These are phyloP conservation scores for Amphimedon queenslandica DNA, from an alignment of 37 sponge, comb jelly and placozoan genomes.

Conservation along the genomic window DNA sequence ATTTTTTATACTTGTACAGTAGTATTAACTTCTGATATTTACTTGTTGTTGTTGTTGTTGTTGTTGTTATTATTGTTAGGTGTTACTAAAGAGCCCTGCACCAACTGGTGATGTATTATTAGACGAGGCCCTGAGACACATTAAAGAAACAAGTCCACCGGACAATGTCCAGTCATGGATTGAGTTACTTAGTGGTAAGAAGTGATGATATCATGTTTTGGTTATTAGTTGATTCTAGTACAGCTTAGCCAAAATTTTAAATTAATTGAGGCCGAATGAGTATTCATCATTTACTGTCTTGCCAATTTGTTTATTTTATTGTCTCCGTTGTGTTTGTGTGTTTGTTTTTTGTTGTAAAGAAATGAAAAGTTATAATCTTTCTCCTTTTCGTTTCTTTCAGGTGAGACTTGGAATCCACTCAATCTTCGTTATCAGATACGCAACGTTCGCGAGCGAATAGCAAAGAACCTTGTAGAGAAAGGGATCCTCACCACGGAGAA, in stretches of 20 bases:
- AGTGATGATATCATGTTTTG: background rate
- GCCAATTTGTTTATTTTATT: too few relatives aligned
- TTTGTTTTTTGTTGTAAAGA: background rate
- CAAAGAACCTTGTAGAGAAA: conserved; percentile 99
- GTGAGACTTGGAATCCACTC: conserved; percentile 99
- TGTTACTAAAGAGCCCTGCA: conserved; percentile 70
- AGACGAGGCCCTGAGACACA: conserved; percentile 93
- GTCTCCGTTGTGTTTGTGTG: too few relatives aligned
- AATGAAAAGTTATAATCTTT: background rate
- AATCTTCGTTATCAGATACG: conserved; percentile 94
- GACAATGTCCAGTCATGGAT: conserved; percentile 92
- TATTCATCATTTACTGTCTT: too few relatives aligned
- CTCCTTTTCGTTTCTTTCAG: conserved; percentile 23
- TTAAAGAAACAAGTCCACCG: conserved; percentile 88
- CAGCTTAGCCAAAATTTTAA: too few relatives aligned
- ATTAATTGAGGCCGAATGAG: too few relatives aligned
- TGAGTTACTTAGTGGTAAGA: conserved; percentile 93
- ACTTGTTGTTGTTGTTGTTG: too few relatives aligned
- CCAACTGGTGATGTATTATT: conserved; percentile 93
- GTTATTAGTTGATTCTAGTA: too few relatives aligned
- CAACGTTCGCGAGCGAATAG: conserved; percentile 94
- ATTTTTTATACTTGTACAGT: too few relatives aligned
- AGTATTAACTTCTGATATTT: too few relatives aligned
- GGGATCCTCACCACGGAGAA: conserved; percentile 98
- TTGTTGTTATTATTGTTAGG: background rate